Evolutionary conservation across 2,797 vertebrate species (phyloP), one percentile per base, ranked within the genome.

Genomic region (Perodicticus potto): DNA sequence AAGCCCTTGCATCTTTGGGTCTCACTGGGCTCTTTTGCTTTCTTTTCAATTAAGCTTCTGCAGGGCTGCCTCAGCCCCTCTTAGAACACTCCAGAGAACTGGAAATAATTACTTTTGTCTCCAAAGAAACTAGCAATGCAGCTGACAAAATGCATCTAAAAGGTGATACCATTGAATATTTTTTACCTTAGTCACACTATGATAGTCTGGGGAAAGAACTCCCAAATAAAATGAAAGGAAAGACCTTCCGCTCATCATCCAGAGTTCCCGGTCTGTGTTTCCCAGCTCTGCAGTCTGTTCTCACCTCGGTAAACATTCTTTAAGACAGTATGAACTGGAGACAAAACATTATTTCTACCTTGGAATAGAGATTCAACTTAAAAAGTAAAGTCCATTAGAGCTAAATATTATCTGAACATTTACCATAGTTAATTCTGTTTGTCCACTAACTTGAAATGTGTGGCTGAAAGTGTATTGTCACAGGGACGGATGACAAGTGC

Each of bases 221-320:
- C 53, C 55, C 4, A 14, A 45, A 25, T 5, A 22, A 77, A 89
- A 3, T 3, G 11, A 55, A 65, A 37, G 37, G 2, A 25, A 49
- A 34, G 20, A 53, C 22, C 14, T 14, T 19, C 23, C 59, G 0
- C 43, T 2, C 0, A 14, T 19, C n/a, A 5, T 1, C 3, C 4
- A 2, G 9, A 53, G 32, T 27, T 74, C 63, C 73, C 13, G 1
- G 23, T 45, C 43, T 3, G 14, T 7, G 61, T 3, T 37, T 61
- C 32, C 49, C 34, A 7, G 1, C 43, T 23, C 49, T 4, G 20
- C 27, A 3, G 23, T 11, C 25, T 16, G 11, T 5, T n/a, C 53
- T 45, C 13, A 1, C 27, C 63, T 65, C 57, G 7, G 14, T 16
- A 49, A 77, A 53, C 8, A 63, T n/a, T 57, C 87, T 67, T 14